A percentile compares a stretch with the other conserved stretches of the same genome.
phyloP scores from a whole-genome alignment of 2,797 vertebrate species.

The Gobionotothen gibberifrons region DNA sequence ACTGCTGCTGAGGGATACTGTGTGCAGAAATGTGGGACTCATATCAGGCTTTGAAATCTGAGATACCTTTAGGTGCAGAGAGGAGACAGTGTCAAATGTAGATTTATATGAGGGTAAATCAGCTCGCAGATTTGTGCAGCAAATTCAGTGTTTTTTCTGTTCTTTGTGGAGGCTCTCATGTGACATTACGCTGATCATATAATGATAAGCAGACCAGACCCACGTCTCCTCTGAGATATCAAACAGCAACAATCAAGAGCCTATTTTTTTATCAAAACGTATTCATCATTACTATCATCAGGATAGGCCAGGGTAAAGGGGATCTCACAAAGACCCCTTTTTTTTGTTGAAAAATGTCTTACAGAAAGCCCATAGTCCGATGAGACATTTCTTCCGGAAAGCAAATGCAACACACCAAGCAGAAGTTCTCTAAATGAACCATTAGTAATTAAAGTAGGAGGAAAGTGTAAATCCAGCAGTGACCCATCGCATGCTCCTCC shows the following conservation, averaged over 20 bases:
- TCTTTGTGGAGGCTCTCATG: neutral
- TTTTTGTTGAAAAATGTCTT: no score
- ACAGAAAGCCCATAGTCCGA: no score
- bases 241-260: neutral
- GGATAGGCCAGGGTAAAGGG: neutral
- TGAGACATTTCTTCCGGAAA: neutral
- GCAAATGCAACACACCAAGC: constrained; percentile 4
- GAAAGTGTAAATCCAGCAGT: constrained; percentile 1
- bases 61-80: constrained; percentile 31
- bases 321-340: no score
- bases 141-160: neutral
- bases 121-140: constrained; percentile 7
- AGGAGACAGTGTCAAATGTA: neutral
- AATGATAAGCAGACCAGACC: neutral
- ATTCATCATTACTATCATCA: neutral
- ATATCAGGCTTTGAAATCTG: constrained; percentile 44
- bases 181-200: neutral
- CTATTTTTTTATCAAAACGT: neutral
- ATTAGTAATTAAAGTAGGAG: constrained; percentile 5
- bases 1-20: constrained; percentile 17
- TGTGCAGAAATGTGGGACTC: constrained; percentile 36
- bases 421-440: constrained; percentile 26
- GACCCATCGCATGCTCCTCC: neutral
- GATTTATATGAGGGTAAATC: constrained; percentile 15
- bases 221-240: neutral